Base-by-base conservation (phyloP, 2,888 invertebrate genomes). In the Drosophila colorata region DNA sequence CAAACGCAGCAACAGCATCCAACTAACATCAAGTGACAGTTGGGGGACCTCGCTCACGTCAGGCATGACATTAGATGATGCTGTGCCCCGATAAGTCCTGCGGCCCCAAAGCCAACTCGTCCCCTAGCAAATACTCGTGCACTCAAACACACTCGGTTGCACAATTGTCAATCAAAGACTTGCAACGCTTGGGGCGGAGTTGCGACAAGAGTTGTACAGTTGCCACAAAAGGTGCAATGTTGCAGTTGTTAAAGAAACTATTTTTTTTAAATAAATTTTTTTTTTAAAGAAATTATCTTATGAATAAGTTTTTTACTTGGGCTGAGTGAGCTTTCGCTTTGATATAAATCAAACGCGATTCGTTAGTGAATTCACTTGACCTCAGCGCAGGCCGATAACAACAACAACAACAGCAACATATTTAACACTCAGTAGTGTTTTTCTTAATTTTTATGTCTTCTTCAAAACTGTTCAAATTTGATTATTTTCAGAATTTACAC, bases 21-120 rank as follows among this genome's bases (percentile, higher is more conserved):
- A 46, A 61, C 68, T 67, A 87, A 79, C 76, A 64, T 49, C 82
- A 63, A 74, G 79, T 87, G 87, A 85, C 82, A 87, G 76, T 69
- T 57, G 33, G 60, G 64, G 73, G 67, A 25, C 38, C 28, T 41
- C 37, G 65, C 47, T 68, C 60, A 77, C 71, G 87, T 74, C 77
- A 79, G 86, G 68, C 87, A 78, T 87, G 83, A 85, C 87, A 83
- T 87, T 83, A 83, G 87, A 84, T 66, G 85, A 61, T 79, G 82
- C 79, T 68, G 48, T 35, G 69, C 57, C 65, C 20, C 31, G 74
- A 76, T 76, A 74, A 77, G 73, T 77, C 74, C 78, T 63, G 52
- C 47, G 8, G 14, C 20, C 43, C 35, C 31, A 65, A 65, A 66
- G 46, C 33, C 38, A 13, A 38, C 13, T 8, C 52, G 37, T 18